These are phyloP conservation scores for Eudemis profundana DNA, from an alignment of 2,888 invertebrate genomes.

Conservation along the genomic window DNA sequence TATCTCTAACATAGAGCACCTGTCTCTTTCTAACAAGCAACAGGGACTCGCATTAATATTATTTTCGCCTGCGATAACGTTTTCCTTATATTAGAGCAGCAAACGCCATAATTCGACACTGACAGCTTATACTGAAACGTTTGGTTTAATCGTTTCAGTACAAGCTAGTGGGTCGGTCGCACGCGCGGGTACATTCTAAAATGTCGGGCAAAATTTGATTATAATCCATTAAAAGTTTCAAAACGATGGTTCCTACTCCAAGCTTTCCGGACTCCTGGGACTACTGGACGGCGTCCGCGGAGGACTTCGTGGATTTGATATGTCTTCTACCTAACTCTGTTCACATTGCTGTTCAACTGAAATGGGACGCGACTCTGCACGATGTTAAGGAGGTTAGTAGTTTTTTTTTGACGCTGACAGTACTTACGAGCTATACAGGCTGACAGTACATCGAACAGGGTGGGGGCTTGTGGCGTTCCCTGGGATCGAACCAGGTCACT, in stretches of 20 bases:
- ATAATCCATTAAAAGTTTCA: slow-evolving; percentile 69
- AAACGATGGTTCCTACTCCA: slow-evolving; percentile 83
- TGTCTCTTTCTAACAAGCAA: too few relatives aligned
- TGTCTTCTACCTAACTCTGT: slow-evolving; percentile 96
- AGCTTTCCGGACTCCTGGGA: slow-evolving; percentile 84
- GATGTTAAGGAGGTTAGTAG: slow-evolving; percentile 94
- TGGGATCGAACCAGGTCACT: too few relatives aligned
- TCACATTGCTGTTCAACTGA: slow-evolving; percentile 89
- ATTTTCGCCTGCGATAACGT: too few relatives aligned
- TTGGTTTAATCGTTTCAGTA: slow-evolving; percentile 72
- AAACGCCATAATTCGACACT: slow-evolving; percentile 84
- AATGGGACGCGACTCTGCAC: slow-evolving; percentile 91
- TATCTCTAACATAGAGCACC: too few relatives aligned
- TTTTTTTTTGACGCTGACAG: too few relatives aligned
- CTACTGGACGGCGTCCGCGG: slow-evolving; percentile 85
- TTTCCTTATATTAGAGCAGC: too few relatives aligned
- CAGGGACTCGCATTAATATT: too few relatives aligned
- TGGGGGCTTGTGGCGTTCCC: too few relatives aligned
- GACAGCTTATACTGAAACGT: slow-evolving; percentile 67
- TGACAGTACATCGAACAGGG: too few relatives aligned
- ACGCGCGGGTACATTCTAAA: slow-evolving; percentile 67
- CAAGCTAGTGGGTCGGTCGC: slow-evolving; percentile 64
- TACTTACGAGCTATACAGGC: slow-evolving; percentile 57
- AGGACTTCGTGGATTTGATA: slow-evolving; percentile 88
- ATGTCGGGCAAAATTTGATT: slow-evolving; percentile 73